Percentiles rank a stretch among this genome's conserved stretches.
These are phyloP conservation scores for Zootoca vivipara DNA, from an alignment of 2,113 vertebrate genomes.

Conservation along the genomic window DNA sequence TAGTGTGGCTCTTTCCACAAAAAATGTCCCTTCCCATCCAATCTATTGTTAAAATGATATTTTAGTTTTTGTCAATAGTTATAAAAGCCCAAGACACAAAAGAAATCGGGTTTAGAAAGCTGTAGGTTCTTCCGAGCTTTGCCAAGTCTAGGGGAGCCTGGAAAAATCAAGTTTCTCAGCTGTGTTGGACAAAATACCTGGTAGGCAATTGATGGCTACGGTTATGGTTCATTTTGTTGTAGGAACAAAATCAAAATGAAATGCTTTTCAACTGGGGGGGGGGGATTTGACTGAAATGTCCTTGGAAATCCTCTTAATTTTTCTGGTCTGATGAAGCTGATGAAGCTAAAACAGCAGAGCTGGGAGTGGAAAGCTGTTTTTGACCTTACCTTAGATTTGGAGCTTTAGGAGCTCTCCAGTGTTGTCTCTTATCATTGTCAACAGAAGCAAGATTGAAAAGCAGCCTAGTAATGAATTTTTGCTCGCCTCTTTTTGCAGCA, in stretches of 20 bases:
- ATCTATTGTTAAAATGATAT: neutral
- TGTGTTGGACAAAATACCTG: neutral
- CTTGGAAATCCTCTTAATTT: conserved; percentile 13
- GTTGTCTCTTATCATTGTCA: too few species aligned
- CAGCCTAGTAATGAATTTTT: too few species aligned
- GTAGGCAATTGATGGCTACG: conserved; percentile 3
- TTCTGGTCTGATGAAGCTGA: neutral
- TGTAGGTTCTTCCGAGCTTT: conserved; percentile 12
- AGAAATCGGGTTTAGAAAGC: neutral
- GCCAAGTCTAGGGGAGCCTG: neutral
- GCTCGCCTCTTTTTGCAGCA: too few species aligned
- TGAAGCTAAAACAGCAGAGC: neutral
- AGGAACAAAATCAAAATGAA: conserved; percentile 9
- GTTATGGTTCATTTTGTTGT: neutral
- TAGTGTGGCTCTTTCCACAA: neutral
- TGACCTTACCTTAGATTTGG: neutral
- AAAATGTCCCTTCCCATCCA: neutral
- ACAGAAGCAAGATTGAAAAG: too few species aligned
- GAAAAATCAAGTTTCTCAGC: neutral
- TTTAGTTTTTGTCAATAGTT: neutral
- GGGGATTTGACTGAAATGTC: conserved; percentile 5
- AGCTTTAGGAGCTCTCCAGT: neutral
- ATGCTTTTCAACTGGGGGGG: neutral
- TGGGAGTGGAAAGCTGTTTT: neutral
- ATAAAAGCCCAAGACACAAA: neutral